These are phyloP conservation scores for Pteropus rufus DNA, from an alignment of 2,797 vertebrate species.

Conservation along the genomic window DNA sequence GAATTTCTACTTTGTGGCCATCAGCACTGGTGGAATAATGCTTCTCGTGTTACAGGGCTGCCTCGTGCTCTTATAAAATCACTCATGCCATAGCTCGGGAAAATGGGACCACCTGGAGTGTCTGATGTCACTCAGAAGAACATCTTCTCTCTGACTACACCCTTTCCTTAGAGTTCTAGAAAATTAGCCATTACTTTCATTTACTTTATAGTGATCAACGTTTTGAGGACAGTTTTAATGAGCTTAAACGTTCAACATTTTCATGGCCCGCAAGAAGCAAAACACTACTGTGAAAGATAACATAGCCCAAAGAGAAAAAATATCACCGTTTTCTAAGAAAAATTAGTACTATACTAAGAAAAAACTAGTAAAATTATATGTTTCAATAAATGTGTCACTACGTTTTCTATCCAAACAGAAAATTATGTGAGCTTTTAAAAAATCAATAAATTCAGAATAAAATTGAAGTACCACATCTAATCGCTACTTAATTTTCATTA, in stretches of 20 bases:
- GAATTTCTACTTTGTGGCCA: not conserved
- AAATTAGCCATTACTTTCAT: constrained; percentile 47
- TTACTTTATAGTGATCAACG: not conserved
- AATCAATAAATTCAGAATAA: not conserved
- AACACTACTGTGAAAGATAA: not conserved
- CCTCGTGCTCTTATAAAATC: not conserved
- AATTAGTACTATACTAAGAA: not conserved
- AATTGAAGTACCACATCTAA: not conserved
- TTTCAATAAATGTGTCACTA: not conserved
- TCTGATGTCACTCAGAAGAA: not conserved
- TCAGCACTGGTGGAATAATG: not conserved
- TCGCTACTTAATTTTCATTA: not conserved
- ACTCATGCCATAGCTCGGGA: not conserved
- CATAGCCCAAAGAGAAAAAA: not conserved
- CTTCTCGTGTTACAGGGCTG: not conserved
- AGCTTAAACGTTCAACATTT: not conserved
- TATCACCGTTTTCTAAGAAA: not conserved
- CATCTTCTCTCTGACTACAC: not conserved
- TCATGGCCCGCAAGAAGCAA: not conserved
- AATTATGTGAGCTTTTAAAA: not conserved
- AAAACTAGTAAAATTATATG: not conserved
- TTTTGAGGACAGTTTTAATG: constrained; percentile 18
- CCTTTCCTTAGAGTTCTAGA: constrained; percentile 25
- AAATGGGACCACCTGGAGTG: constrained; percentile 5
- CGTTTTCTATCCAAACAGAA: not conserved